These are phyloP conservation scores for Epinephelus malabaricus DNA, from an alignment of 2,797 vertebrate genomes.

Conservation along the genomic window DNA sequence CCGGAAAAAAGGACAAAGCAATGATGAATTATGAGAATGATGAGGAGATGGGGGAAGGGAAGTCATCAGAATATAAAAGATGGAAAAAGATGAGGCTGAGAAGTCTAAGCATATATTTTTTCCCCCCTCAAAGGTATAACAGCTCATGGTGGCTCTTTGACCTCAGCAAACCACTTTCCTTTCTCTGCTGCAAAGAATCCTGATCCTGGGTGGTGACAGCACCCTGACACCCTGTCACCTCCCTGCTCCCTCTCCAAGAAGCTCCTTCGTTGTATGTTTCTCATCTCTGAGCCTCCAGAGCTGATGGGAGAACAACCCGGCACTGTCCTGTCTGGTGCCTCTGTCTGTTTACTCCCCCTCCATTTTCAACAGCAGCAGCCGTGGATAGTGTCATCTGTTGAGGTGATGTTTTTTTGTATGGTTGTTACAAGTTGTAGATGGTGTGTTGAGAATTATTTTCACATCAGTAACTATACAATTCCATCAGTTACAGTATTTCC, in stretches of 20 bases:
- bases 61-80: slow-evolving; percentile 43
- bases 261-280: slow-evolving; percentile 35
- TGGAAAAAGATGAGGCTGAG: slow-evolving; percentile 41
- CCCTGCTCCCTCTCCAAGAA: slow-evolving; percentile 46
- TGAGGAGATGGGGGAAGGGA: slow-evolving; percentile 16
- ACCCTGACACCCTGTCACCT: slow-evolving; percentile 66
- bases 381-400: slow-evolving; percentile 25
- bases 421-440: slow-evolving; percentile 18
- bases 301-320: slow-evolving; percentile 42
- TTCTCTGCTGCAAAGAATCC: slow-evolving; percentile 33
- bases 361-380: slow-evolving; percentile 17
- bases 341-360: slow-evolving; percentile 45
- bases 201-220: slow-evolving; percentile 61
- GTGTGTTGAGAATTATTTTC: slow-evolving; percentile 25
- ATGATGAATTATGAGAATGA: slow-evolving; percentile 42
- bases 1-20: slow-evolving; percentile 46
- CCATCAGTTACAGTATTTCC: not conserved
- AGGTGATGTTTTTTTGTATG: slow-evolving; percentile 6
- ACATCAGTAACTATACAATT: not conserved
- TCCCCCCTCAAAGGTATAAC: slow-evolving; percentile 23
- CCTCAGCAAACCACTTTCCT: slow-evolving; percentile 52
- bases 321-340: slow-evolving; percentile 45
- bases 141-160: slow-evolving; percentile 46
- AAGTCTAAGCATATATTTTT: slow-evolving; percentile 16
- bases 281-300: slow-evolving; percentile 47